Base-by-base conservation (phyloP, 2,888 invertebrate species). In the Caenorhabditis auriculariae region DNA sequence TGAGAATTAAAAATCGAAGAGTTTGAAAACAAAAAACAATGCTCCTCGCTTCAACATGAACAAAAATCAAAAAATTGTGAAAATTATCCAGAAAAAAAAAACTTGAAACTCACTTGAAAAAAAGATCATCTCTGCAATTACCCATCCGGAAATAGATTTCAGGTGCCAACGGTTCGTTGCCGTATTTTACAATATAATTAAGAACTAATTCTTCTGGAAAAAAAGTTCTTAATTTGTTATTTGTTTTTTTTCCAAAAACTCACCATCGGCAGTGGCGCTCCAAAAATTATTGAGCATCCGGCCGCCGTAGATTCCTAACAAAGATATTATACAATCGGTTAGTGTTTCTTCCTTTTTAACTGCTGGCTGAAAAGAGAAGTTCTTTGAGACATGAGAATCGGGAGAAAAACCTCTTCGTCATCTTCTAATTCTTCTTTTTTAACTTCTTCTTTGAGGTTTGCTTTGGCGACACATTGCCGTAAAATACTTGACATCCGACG, bases 281-380 rank as follows among this genome's bases (percentile, higher is more conserved):
- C 77, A 77, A 56, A 74, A 74, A 3, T 54, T 61, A 52, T 68
- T 69, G 32, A 54, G 56, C 27, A 75, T 58, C 6, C 51, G 52
- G 27, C 73, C 75, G 9, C 66, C 54, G 37, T 47, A 54, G 38
- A 76, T 64, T 15, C 73, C 70, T 42, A 76, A 38, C 43, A 69
- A 37, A 15, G 42, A 44, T 38, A 49, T 51, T 45, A 72, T 52
- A 9, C 51, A 37, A 23, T 60, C 58, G 15, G 57, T 51, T 4
- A 66, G 48, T 3, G 60, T 51, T 5, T 21, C 7, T 37, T 61
- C 42, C 9, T 49, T 47, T 7, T n/a, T n/a, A n/a, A n/a, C n/a
- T n/a, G n/a, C n/a, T n/a, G n/a, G n/a, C n/a, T n/a, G n/a, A n/a
- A n/a, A n/a, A n/a, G n/a, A n/a, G 17, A n/a, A 2, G 5, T 26